Conservation (phyloP, 2,797 vertebrate genomes). For the Halcyon chelicuti region DNA sequence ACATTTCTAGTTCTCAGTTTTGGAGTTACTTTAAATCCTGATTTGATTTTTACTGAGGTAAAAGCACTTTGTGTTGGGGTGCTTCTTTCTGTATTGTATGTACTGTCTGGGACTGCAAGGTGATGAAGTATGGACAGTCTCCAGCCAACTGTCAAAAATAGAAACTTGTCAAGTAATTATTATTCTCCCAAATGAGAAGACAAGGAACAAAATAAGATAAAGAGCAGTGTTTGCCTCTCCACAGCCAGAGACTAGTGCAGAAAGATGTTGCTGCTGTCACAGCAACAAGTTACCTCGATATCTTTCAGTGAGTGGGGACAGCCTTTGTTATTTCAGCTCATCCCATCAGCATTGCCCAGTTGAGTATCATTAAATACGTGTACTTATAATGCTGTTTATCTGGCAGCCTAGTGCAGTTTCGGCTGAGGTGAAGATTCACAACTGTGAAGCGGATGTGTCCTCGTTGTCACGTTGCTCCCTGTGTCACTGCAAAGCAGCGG, state of each 20-base stretch:
- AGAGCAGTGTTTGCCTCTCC: not conserved
- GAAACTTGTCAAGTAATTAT: not conserved
- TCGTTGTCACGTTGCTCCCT: not conserved
- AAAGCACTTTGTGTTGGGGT: not conserved
- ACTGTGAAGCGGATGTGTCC: not conserved
- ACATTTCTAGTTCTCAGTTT: not conserved
- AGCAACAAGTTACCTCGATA: not conserved
- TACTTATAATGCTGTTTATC: not conserved
- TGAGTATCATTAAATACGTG: not conserved
- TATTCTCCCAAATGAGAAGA: not conserved
- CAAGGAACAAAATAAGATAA: not conserved
- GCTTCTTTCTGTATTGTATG: not conserved
- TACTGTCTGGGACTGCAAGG: not conserved
- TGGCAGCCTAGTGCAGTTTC: not conserved
- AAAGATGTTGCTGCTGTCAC: not conserved
- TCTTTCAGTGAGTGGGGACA: not conserved
- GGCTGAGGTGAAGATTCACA: not conserved
- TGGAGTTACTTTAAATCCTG: conserved; percentile 6
- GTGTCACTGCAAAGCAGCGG: not conserved
- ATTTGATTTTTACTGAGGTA: not conserved
- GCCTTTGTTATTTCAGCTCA: not conserved
- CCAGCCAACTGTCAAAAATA: not conserved
- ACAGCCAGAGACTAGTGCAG: not conserved
- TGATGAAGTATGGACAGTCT: not conserved
- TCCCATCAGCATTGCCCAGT: not conserved